Conservation (phyloP, 2,797 vertebrate species). For the Dendrocincla fuliginosa region DNA sequence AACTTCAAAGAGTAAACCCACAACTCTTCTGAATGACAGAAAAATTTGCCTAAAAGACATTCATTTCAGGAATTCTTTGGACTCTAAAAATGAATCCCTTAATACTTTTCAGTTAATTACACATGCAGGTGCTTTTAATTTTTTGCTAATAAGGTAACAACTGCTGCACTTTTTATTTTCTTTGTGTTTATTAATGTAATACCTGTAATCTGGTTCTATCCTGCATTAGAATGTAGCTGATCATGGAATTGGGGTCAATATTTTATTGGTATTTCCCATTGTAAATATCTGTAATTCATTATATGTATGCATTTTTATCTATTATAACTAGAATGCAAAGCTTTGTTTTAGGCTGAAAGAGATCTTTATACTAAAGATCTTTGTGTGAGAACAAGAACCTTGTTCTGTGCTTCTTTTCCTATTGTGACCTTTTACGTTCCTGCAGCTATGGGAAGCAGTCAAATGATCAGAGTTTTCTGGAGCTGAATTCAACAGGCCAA, state of each 20-base stretch:
- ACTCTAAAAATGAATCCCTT: constrained; percentile 51
- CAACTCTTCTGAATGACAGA: constrained; percentile 11
- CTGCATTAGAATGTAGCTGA: neutral
- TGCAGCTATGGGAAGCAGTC: neutral
- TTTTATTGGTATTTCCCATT: constrained; percentile 35
- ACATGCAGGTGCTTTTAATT: constrained; percentile 66
- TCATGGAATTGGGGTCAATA: constrained; percentile 15
- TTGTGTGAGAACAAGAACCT: neutral
- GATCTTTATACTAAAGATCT: neutral
- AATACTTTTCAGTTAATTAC: constrained; percentile 62
- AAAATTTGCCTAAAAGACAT: constrained; percentile 45
- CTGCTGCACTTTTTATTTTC: constrained; percentile 56
- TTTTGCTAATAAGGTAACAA: constrained; percentile 63
- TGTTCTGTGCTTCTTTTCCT: neutral
- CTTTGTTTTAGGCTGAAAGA: constrained; percentile 32
- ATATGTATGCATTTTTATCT: neutral
- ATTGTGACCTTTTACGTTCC: neutral
- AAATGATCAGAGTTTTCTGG: neutral
- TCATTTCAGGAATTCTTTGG: constrained; percentile 60
- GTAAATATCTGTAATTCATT: constrained; percentile 45
- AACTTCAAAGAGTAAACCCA: constrained; percentile 32
- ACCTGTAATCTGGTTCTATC: constrained; percentile 39
- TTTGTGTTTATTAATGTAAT: constrained; percentile 65
- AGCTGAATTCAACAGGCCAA: neutral
- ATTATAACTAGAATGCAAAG: constrained; percentile 42